Conservation (phyloP, 2,888 invertebrate genomes). For the Shargacucullia verbasci region DNA sequence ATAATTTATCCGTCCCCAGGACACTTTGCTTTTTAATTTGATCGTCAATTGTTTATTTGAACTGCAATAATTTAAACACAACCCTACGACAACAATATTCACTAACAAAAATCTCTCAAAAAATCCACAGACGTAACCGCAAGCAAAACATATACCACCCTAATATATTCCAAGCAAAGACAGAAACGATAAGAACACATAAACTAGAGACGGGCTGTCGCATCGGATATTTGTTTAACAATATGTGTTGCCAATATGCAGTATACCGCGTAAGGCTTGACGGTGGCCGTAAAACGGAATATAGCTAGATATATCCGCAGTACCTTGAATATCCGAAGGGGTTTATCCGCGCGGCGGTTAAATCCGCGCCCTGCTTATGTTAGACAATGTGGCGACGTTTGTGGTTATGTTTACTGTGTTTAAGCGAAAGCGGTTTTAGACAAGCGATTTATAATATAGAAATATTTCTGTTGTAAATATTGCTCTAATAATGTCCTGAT, state of each 20-base stretch:
- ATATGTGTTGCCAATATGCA: conserved; percentile 77
- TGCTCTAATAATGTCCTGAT: no score
- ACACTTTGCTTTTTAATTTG: conserved; percentile 15
- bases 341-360: conserved; percentile 55
- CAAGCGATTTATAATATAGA: background rate
- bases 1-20: no score
- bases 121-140: conserved; percentile 13
- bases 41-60: no score
- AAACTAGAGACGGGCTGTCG: conserved; percentile 58
- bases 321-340: conserved; percentile 58
- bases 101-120: conserved; percentile 6
- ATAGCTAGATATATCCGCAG: conserved; percentile 57
- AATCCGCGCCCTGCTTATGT: conserved; percentile 52
- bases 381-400: conserved; percentile 65
- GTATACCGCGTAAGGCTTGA: conserved; percentile 66
- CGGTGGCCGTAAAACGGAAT: conserved; percentile 66
- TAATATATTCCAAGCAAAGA: conserved; percentile 50
- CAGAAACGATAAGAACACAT: conserved; percentile 53
- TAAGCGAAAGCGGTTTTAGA: conserved; percentile 37
- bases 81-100: background rate
- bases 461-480: no score
- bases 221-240: conserved; percentile 73
- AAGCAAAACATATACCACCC: conserved; percentile 18
- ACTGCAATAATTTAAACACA: no score
- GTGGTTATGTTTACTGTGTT: conserved; percentile 15